phyloP scores from a whole-genome alignment of 1,140 invertebrate species.

The Hycleus phaleratus region DNA sequence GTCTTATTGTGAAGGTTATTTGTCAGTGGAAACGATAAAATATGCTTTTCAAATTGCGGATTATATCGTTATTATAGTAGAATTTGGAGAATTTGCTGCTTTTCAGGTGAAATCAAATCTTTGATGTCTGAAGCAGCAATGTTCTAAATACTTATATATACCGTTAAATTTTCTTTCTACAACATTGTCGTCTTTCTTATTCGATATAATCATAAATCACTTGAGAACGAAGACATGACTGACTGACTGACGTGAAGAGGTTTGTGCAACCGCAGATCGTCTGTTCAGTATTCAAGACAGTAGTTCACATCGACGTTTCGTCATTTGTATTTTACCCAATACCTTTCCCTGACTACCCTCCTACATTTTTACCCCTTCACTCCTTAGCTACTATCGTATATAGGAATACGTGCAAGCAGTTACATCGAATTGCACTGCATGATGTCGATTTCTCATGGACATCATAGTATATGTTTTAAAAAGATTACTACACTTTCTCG shows the following conservation, averaged over 20 bases:
- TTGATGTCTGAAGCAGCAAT: conserved; percentile 6
- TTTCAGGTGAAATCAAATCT: conserved; percentile 16
- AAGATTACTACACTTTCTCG: conserved; percentile 8
- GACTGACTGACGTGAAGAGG: conserved; percentile 20
- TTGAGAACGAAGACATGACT: conserved; percentile 15
- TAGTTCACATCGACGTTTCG: conserved; percentile 30
- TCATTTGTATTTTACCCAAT: conserved; percentile 34
- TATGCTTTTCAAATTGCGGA: too few relatives aligned
- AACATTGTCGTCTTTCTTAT: conserved; percentile 18
- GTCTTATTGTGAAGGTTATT: too few relatives aligned
- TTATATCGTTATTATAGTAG: conserved; percentile 16
- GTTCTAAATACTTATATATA: conserved; percentile 4
- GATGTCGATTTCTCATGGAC: conserved; percentile 20
- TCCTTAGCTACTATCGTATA: conserved; percentile 20
- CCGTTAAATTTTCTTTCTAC: conserved; percentile 24
- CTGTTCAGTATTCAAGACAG: conserved; percentile 30
- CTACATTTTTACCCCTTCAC: conserved; percentile 21
- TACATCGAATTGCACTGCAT: conserved; percentile 20
- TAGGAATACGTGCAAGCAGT: conserved; percentile 25
- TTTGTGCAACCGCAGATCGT: conserved; percentile 22
- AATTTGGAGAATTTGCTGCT: conserved; percentile 14
- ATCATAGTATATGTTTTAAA: conserved; percentile 1
- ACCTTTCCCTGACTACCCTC: conserved; percentile 19
- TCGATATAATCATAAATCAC: conserved; percentile 26
- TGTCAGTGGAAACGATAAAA: too few relatives aligned